Evolutionary conservation across 2,797 vertebrate species (phyloP), one percentile per base, ranked within the genome.

Genomic region (Protosalanx chinensis): DNA sequence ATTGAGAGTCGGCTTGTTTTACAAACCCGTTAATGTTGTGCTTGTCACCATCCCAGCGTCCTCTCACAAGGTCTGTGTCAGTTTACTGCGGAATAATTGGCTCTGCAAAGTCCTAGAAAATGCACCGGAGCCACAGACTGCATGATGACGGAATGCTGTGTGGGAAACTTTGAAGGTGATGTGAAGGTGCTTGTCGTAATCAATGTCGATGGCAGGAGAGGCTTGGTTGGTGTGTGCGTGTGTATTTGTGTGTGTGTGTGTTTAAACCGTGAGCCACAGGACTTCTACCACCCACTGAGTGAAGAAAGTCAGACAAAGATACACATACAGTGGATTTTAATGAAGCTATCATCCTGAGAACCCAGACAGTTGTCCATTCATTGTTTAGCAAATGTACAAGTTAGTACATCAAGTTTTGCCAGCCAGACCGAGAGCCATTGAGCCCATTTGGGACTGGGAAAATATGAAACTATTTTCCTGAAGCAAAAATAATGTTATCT

Each of bases 11-110:
- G 0, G 37, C 37, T 41, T 46, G 41, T 46, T 46, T 46, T 46
- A 46, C 41, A 46, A 46, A 46, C 41, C 10, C 41, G 12, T 12
- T 46, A 78, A 35, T 57, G 64, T 75, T 84, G 72, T 80, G 37
- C 7, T 46, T 46, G 79, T 83, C 76, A 76, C 72, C 68, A 79
- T 81, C 83, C 76, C 2, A 7, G 2, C 27, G 76, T 80, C 77
- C 76, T 87, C 83, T 77, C 56, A 68, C 71, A 76, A 80, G 77
- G 82, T 81, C 78, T 75, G 71, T 83, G 76, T 85, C 79, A 74
- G 77, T 85, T 87, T 78, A 79, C 57, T 10, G 35, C 70, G 72
- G 62, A 84, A 70, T 77, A 75, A 83, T 77, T 78, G 79, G 69
- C 67, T 74, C 73, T 75, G 66, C 53, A 1, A 75, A 69, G 79